A percentile compares a stretch with the other conserved stretches of the same genome.
These are phyloP conservation scores for Patella vulgata DNA, from an alignment of 1,140 invertebrate species.

Conservation along the genomic window DNA sequence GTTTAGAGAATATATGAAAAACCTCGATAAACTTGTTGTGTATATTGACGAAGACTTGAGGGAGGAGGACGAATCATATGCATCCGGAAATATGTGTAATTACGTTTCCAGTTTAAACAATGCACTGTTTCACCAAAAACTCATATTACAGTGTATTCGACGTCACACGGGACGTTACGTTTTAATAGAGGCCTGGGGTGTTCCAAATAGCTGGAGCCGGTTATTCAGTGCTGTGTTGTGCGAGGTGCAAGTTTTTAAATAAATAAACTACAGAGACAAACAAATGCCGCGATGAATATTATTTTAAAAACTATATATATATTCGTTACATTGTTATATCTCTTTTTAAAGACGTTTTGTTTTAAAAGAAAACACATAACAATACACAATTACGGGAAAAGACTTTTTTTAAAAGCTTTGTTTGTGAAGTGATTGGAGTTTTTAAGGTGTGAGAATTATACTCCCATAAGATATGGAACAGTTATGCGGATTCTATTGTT, in stretches of 20 bases:
- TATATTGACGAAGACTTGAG: slow-evolving; percentile 69
- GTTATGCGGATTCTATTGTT: too few species aligned
- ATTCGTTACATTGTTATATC: too few species aligned
- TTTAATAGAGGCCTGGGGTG: slow-evolving; percentile 70
- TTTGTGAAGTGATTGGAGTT: too few species aligned
- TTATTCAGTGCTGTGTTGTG: slow-evolving; percentile 71
- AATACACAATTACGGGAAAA: too few species aligned
- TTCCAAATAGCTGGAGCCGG: slow-evolving; percentile 69
- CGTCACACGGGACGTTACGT: slow-evolving; percentile 69
- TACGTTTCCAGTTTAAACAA: slow-evolving; percentile 70
- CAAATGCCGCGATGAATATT: too few species aligned
- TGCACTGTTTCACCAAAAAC: slow-evolving; percentile 68
- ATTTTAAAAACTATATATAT: too few species aligned
- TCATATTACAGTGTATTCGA: slow-evolving; percentile 69
- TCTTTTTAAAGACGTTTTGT: too few species aligned
- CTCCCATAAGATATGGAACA: too few species aligned
- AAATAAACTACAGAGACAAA: not conserved
- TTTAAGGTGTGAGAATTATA: too few species aligned
- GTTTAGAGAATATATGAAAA: slow-evolving; percentile 65
- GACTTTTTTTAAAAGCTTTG: too few species aligned
- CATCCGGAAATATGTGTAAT: slow-evolving; percentile 67
- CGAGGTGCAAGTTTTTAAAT: slow-evolving; percentile 65
- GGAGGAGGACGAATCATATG: slow-evolving; percentile 49
- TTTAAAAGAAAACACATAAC: too few species aligned
- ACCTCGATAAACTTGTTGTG: slow-evolving; percentile 70